Percentiles rank a stretch among this genome's conserved stretches.
These are phyloP conservation scores for Apodemia duryi DNA, from an alignment of 2,888 invertebrate genomes.

Conservation along the genomic window DNA sequence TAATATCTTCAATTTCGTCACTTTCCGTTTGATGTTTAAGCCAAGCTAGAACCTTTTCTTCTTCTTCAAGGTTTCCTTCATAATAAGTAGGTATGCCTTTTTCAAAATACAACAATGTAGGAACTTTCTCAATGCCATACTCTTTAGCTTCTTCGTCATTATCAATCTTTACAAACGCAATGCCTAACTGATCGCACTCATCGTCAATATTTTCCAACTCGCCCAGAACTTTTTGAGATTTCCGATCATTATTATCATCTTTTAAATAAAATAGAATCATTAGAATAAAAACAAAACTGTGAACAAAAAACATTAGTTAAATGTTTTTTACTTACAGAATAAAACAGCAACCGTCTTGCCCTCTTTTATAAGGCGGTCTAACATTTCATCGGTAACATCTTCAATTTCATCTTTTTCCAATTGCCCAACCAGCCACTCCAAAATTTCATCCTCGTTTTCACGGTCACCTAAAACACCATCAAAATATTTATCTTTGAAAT, in stretches of 20 bases:
- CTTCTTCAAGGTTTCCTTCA: conserved; percentile 92
- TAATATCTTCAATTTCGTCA: conserved; percentile 96
- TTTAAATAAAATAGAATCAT: conserved; percentile 32
- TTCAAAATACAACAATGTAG: conserved; percentile 90
- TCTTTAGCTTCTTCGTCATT: conserved; percentile 93
- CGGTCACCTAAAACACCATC: conserved; percentile 82
- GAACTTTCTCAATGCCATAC: conserved; percentile 94
- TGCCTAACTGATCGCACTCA: conserved; percentile 92
- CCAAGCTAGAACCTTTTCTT: conserved; percentile 93
- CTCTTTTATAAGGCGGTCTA: conserved; percentile 92
- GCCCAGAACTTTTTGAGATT: conserved; percentile 90
- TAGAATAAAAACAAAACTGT: conserved; percentile 23
- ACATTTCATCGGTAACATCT: conserved; percentile 96
- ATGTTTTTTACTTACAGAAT: conserved; percentile 84
- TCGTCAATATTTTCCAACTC: conserved; percentile 96
- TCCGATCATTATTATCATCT: conserved; percentile 95
- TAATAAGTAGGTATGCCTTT: conserved; percentile 87
- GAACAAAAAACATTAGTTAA: conserved; percentile 16
- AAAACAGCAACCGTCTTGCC: conserved; percentile 93
- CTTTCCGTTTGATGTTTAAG: conserved; percentile 89
- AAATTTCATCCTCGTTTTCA: conserved; percentile 92
- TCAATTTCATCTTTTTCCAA: conserved; percentile 96
- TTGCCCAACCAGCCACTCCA: conserved; percentile 93
- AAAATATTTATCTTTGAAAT: conserved; percentile 13
- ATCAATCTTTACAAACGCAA: conserved; percentile 95